phyloP scores from a whole-genome alignment of 2,797 vertebrate genomes.

The Sylvia borin region DNA sequence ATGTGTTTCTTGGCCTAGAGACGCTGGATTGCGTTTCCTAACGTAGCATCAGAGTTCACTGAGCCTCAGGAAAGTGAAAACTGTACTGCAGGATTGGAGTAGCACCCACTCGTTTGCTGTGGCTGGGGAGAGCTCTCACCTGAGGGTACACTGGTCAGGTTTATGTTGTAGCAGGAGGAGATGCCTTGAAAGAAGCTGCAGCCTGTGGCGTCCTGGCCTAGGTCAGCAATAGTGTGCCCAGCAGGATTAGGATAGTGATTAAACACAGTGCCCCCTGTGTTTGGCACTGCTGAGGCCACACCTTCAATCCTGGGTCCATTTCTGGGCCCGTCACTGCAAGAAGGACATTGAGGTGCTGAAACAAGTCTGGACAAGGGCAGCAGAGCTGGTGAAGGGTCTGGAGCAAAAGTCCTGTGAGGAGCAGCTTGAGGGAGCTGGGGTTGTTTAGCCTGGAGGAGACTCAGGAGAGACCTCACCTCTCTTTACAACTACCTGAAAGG shows the following conservation, averaged over 20 bases:
- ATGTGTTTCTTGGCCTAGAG: background rate
- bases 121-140: background rate
- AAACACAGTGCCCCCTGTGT: background rate
- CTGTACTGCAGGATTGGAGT: background rate
- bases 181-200: background rate
- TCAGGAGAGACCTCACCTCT: background rate
- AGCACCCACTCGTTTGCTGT: background rate
- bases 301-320: background rate
- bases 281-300: background rate
- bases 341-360: background rate
- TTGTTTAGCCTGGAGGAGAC: background rate
- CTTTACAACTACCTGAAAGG: background rate
- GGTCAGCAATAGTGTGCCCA: background rate
- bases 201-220: background rate
- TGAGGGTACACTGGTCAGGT: background rate
- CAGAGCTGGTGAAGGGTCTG: background rate
- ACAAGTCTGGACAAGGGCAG: background rate
- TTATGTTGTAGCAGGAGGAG: accelerated
- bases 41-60: background rate
- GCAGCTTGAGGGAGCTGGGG: background rate
- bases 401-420: background rate
- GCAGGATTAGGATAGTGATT: background rate
- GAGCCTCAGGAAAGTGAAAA: background rate
- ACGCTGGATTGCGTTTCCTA: background rate
- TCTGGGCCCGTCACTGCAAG: background rate